Evolutionary conservation across 2,113 vertebrate species (phyloP).

Genomic region (Thamnophis sirtalis): DNA sequence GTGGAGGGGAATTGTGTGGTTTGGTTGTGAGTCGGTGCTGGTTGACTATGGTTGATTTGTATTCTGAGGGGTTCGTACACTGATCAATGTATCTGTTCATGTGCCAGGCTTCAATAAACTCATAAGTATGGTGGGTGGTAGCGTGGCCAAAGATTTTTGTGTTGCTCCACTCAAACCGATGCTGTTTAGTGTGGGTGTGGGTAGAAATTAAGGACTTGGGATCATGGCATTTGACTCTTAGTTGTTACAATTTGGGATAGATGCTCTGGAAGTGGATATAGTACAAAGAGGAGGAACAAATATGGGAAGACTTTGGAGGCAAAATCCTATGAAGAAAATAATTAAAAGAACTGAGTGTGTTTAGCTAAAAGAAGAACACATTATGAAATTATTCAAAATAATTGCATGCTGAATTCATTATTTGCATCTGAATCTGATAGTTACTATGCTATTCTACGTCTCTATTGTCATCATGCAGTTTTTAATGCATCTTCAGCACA

Average conservation of each 20-base stretch:
- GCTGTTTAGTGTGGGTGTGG: no score
- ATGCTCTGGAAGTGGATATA: not conserved
- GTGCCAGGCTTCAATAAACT: no score
- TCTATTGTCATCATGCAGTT: not conserved
- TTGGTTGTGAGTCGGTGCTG: no score
- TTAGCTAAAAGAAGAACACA: not conserved
- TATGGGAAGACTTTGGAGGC: not conserved
- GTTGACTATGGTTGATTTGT: no score
- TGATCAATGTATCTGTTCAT: no score
- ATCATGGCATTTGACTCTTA: not conserved
- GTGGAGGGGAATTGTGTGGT: no score
- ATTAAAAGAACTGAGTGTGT: not conserved
- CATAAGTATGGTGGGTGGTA: no score
- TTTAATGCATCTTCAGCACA: not conserved
- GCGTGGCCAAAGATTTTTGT: no score
- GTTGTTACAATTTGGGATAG: not conserved
- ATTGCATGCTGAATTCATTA: not conserved
- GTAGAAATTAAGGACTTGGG: no score
- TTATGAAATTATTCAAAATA: not conserved
- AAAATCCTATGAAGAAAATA: not conserved
- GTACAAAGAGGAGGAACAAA: not conserved
- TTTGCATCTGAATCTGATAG: not conserved
- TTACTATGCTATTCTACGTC: not conserved
- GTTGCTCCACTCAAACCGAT: no score
- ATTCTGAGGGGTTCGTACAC: no score